phyloP scores from a whole-genome alignment of 64 coral and sea anemone genomes.

The Dendrophyllia cribrosa region DNA sequence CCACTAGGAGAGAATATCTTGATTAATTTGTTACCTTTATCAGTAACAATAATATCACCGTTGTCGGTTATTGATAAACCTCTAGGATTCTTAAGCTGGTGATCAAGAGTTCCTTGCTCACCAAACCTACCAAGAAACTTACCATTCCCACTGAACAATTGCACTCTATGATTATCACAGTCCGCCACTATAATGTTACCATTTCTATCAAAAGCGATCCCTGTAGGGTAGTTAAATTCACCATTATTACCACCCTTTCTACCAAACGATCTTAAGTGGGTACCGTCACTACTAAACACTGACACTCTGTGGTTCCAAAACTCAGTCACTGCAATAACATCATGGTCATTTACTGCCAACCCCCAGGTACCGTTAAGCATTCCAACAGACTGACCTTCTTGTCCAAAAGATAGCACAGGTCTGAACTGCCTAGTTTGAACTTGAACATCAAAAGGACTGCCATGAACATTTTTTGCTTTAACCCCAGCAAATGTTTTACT shows the following conservation, averaged over 20 bases:
- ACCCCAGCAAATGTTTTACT: slow-evolving; percentile 43
- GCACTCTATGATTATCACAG: too few relatives aligned
- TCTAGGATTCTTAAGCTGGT: too few relatives aligned
- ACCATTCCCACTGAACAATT: too few relatives aligned
- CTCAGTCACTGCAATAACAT: slow-evolving; percentile 40
- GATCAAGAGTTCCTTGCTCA: too few relatives aligned
- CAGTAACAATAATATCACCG: slow-evolving; percentile 37
- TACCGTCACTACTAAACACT: too few relatives aligned
- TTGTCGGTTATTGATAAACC: neutral
- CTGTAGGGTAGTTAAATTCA: neutral
- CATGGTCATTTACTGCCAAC: slow-evolving; percentile 34
- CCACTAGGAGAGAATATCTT: slow-evolving; percentile 52
- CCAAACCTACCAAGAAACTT: too few relatives aligned
- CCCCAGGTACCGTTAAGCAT: slow-evolving; percentile 29
- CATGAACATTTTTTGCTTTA: slow-evolving; percentile 23
- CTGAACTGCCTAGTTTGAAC: slow-evolving; percentile 24
- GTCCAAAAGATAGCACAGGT: slow-evolving; percentile 40
- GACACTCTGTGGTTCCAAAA: neutral
- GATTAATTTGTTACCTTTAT: slow-evolving; percentile 38
- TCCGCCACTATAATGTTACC: neutral
- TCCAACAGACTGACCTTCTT: neutral
- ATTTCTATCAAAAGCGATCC: neutral
- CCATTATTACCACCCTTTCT: neutral
- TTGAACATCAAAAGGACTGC: slow-evolving; percentile 23
- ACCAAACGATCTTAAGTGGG: neutral